phyloP scores from a whole-genome alignment of 1,140 invertebrate genomes.

The Latrodectus geometricus region DNA sequence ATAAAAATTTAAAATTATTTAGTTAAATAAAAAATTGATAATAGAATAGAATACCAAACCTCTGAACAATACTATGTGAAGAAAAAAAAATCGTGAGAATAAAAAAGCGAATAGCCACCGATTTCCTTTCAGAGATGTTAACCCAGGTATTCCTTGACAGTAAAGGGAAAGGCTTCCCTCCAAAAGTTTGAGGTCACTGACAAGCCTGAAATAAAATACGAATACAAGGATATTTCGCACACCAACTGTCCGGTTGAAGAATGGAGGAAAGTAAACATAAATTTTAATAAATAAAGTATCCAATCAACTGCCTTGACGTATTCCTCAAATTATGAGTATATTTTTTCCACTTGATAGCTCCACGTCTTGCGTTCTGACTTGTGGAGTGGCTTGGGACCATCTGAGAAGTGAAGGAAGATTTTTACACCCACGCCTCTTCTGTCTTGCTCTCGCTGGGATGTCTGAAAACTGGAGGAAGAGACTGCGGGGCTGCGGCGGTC shows the following conservation, averaged over 20 bases:
- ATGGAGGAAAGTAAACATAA: neutral
- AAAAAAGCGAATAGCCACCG: neutral
- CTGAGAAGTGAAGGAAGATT: neutral
- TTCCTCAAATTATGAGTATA: no score
- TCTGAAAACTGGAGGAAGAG: constrained; percentile 17
- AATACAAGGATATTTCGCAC: no score
- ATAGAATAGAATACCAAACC: neutral
- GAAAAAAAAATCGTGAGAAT: neutral
- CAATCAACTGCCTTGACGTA: no score
- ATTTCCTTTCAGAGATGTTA: neutral
- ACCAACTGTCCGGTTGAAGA: no score
- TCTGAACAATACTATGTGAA: neutral
- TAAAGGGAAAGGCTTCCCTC: neutral
- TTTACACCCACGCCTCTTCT: constrained; percentile 41
- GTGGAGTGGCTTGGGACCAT: neutral
- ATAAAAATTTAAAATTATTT: no score
- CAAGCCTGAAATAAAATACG: neutral
- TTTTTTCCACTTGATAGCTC: no score
- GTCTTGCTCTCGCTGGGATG: neutral
- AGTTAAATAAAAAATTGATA: neutral
- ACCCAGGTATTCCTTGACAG: neutral
- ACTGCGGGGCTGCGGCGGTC: constrained; percentile 50
- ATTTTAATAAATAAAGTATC: no score
- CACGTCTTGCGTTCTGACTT: neutral
- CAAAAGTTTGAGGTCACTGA: neutral